Base-by-base conservation (phyloP, 2,797 vertebrate species). In the Erpetoichthys calabaricus region DNA sequence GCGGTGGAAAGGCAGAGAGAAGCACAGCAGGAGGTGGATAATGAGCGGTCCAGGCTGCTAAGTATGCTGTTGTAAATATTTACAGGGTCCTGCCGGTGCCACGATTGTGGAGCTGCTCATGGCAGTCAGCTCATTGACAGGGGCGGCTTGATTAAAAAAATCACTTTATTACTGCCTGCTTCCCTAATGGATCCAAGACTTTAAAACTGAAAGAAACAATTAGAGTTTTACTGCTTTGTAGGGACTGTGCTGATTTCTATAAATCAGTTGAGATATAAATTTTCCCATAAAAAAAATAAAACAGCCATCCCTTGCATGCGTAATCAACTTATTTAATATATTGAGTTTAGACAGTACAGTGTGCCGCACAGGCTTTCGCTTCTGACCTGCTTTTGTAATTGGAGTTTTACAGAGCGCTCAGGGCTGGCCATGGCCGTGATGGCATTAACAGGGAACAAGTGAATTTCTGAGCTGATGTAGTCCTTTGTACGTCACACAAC, bases 191-290 rank as follows among this genome's bases (percentile, higher is more conserved):
- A 83, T 67, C 72, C 71, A 70, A 83, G 78, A 83, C 80, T 82
- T 86, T 84, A 78, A 83, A 84, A 85, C 84, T 80, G 79, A 80
- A 83, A 80, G 79, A 82, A 86, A 86, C 80, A 86, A 84, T 86
- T 84, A 78, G 79, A 85, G 75, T 83, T 85, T 86, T 85, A 85
- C 80, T 81, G 80, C 80, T 82, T 81, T 80, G 76, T 82, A 78
- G 81, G 77, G 75, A 80, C 47, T 49, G 73, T 79, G 71, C 80
- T 77, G 81, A 83, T 86, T 86, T 85, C 80, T 84, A 81, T 84
- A 84, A 87, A 86, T 86, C 84, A 86, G 70, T 67, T 75, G 69
- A 75, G 78, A 82, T 82, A 80, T 85, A 81, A 78, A 87, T 84
- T 82, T 81, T 83, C 75, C 77, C 79, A 78, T 82, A 82, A 84